These are phyloP conservation scores for Masticophis lateralis DNA, from an alignment of 2,797 vertebrate species.

Conservation along the genomic window DNA sequence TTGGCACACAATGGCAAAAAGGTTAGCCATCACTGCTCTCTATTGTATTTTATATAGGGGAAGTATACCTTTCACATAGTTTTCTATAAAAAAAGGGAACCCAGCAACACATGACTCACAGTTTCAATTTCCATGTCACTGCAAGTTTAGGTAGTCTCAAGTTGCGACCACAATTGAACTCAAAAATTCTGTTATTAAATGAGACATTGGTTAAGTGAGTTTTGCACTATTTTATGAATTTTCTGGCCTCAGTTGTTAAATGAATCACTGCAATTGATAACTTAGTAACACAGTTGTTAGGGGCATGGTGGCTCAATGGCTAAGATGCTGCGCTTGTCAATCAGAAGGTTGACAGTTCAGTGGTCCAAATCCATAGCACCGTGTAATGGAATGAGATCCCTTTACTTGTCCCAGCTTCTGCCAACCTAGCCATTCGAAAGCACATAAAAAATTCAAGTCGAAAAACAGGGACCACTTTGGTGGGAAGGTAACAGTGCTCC, in stretches of 20 bases:
- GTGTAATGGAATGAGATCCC: too few species aligned
- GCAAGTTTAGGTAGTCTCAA: not conserved
- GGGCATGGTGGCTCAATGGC: too few species aligned
- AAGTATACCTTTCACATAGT: not conserved
- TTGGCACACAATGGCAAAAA: too few species aligned
- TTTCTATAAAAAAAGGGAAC: not conserved
- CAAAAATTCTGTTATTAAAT: not conserved
- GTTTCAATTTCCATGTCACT: not conserved
- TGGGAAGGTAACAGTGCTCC: too few species aligned
- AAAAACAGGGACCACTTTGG: too few species aligned
- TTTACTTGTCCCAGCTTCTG: too few species aligned
- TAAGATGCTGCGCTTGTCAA: too few species aligned
- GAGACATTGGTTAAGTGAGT: not conserved
- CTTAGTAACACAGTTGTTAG: not conserved
- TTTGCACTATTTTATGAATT: not conserved
- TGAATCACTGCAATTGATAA: not conserved
- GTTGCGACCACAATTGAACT: not conserved
- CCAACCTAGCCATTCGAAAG: too few species aligned
- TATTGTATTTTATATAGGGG: not conserved
- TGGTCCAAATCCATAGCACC: too few species aligned
- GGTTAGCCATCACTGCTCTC: too few species aligned
- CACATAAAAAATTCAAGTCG: too few species aligned
- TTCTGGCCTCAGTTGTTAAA: not conserved
- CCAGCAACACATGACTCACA: not conserved
- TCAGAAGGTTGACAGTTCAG: too few species aligned